These are phyloP conservation scores for Galagoides demidoff DNA, from an alignment of 2,797 vertebrate species.

Conservation along the genomic window DNA sequence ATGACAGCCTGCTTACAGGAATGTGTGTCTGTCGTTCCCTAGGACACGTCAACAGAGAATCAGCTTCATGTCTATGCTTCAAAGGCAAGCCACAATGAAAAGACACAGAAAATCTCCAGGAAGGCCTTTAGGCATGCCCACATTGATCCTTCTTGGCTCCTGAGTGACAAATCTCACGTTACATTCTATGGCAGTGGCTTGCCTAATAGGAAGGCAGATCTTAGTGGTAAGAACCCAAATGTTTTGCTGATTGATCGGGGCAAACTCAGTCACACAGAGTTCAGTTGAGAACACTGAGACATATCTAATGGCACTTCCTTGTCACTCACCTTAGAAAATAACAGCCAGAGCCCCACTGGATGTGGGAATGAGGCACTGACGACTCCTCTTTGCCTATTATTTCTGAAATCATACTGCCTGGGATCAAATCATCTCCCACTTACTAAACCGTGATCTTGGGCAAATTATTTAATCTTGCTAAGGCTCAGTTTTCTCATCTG, in stretches of 20 bases:
- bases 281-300: neutral
- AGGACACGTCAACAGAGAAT: constrained; percentile 60
- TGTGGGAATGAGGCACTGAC: neutral
- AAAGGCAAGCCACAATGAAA: constrained; percentile 65
- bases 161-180: constrained; percentile 80
- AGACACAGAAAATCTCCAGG: constrained; percentile 24
- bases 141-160: constrained; percentile 78
- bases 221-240: constrained; percentile 68
- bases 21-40: constrained; percentile 65
- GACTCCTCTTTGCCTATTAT: neutral
- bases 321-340: neutral
- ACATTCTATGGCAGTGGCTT: constrained; percentile 79
- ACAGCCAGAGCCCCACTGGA: neutral
- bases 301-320: neutral
- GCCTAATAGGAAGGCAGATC: constrained; percentile 73
- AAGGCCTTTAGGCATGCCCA: constrained; percentile 57
- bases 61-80: constrained; percentile 3
- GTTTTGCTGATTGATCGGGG: neutral
- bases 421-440: neutral
- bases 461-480: neutral
- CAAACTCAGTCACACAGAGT: neutral
- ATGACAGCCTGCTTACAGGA: constrained; percentile 38
- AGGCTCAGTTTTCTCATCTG: neutral
- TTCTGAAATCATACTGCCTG: neutral
- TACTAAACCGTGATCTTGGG: neutral